These are phyloP conservation scores for Hemibagrus wyckioides DNA, from an alignment of 2,113 vertebrate species.

Conservation along the genomic window DNA sequence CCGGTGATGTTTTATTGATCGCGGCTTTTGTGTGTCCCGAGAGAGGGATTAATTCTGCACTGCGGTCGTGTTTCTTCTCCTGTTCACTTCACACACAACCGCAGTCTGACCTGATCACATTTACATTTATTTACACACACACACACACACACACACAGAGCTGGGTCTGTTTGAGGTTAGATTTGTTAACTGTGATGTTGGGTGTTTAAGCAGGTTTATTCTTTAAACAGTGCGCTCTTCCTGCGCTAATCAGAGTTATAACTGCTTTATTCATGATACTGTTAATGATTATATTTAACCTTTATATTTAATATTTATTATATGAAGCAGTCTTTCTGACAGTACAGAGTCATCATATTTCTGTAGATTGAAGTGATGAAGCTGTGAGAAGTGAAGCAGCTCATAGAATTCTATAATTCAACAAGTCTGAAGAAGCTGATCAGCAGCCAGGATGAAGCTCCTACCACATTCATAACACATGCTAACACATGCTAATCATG, in stretches of 20 bases:
- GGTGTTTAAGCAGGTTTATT: neutral
- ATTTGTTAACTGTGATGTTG: neutral
- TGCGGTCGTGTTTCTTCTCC: constrained; percentile 27
- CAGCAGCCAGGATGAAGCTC: neutral
- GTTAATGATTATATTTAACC: neutral
- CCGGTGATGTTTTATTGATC: constrained; percentile 49
- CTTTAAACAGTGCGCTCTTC: neutral
- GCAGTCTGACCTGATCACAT: constrained; percentile 10
- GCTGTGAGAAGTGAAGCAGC: neutral
- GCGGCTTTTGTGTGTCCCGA: constrained; percentile 16
- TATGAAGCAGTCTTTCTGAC: neutral
- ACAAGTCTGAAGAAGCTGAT: neutral
- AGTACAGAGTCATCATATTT: neutral
- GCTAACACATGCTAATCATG: too few relatives aligned
- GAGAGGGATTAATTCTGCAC: constrained; percentile 31
- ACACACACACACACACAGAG: neutral
- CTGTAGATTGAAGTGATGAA: neutral
- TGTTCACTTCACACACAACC: constrained; percentile 36
- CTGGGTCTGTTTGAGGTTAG: neutral
- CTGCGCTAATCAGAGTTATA: neutral
- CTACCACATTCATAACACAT: neutral
- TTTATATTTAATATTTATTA: neutral
- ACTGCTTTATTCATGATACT: neutral
- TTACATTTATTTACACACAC: neutral
- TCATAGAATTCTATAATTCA: too few relatives aligned